Conservation (phyloP, 2,888 invertebrate species). For the Drosophila mercatorum region DNA sequence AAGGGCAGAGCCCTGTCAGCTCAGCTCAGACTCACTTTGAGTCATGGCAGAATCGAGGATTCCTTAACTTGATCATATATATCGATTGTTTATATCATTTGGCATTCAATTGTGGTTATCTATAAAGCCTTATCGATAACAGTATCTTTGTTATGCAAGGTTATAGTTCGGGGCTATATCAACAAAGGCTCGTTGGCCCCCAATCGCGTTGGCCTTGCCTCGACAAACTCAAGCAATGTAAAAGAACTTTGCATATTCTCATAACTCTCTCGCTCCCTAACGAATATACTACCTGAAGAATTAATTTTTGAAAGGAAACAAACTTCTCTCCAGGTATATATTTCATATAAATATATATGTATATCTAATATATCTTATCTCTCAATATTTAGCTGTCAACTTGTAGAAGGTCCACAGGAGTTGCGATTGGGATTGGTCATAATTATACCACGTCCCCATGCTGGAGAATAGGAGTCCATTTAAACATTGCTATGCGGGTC, state of each 20-base stretch:
- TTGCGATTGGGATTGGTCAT: background rate
- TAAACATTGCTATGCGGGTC: too few relatives aligned
- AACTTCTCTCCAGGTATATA: too few relatives aligned
- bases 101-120: background rate
- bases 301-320: background rate
- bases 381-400: too few relatives aligned
- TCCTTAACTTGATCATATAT: background rate
- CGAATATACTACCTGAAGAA: background rate
- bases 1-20: conserved; percentile 1
- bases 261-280: background rate
- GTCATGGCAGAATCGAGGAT: conserved; percentile 11
- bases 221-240: background rate
- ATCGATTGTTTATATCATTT: background rate
- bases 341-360: too few relatives aligned
- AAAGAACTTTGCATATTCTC: background rate
- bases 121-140: conserved; percentile 5
- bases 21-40: conserved; percentile 8
- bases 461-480: too few relatives aligned
- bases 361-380: too few relatives aligned
- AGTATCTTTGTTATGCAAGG: background rate
- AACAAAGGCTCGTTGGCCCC: background rate
- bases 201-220: background rate
- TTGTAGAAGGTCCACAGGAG: too few relatives aligned
- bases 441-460: background rate
- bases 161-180: background rate